Evolutionary conservation across 2,113 vertebrate species (phyloP), one percentile per base, ranked within the genome.

Genomic region (Melanotaenia duboulayi): DNA sequence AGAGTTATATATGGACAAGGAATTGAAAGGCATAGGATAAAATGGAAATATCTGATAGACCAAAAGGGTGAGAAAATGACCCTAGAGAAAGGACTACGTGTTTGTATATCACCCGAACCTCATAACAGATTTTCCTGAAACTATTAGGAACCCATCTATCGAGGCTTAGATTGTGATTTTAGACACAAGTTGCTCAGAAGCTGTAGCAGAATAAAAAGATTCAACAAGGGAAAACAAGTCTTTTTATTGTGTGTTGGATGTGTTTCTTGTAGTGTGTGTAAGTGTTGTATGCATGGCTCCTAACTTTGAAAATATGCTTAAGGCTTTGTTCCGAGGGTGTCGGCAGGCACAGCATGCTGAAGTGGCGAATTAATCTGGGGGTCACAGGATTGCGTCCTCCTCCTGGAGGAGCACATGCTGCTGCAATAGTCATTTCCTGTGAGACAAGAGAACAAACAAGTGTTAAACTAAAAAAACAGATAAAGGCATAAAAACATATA

Each of bases 251-350:
- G 32, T 9, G 6, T 3, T 28, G 28, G 3, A 35, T 35, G 32
- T 35, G 28, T 28, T 3, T 28, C 3, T 28, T 6, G 6, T 28
- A 6, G 28, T 3, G 28, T 28, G 28, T 28, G 28, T 28, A 6
- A 28, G 40, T 22, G 40, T 50, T 48, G 44, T 7, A 48, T 52
- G 42, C 57, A 50, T 32, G 37, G 60, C 1, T 46, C 14, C 87
- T 93, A 54, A 95, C 95, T 91, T 95, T 94, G 86, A 97, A 96
- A 82, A 96, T 96, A 48, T 95, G 94, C 66, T 96, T 96, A 50
- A 96, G 93, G 78, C 93, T 95, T 63, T 95, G 92, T 42, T 96
- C 95, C 0, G 95, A 96, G 7, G 95, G 95, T 7, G 84, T 93
- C 2, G 95, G 95, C 44, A 96, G 92, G 76, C 94, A 96, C 42